Percentiles rank a stretch among this genome's conserved stretches.
These are phyloP conservation scores for Bos javanicus DNA, from an alignment of 2,113 vertebrate genomes.

Conservation along the genomic window DNA sequence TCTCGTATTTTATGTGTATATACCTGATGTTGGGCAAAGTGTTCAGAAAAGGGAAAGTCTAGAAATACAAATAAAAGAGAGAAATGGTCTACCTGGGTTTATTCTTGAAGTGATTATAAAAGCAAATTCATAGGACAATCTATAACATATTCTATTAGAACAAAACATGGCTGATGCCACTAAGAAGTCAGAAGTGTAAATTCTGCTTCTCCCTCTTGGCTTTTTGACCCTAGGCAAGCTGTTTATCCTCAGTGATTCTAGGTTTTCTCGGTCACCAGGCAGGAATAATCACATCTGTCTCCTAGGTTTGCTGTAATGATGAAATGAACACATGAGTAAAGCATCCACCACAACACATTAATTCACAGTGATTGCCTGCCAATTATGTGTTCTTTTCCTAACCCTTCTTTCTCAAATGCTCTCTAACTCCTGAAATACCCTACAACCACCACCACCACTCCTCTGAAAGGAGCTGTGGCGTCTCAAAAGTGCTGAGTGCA, in stretches of 20 bases:
- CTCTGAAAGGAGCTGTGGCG: neutral
- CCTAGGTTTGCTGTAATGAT: neutral
- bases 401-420: neutral
- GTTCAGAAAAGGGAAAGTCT: neutral
- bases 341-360: neutral
- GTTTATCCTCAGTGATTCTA: neutral
- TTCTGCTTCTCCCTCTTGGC: neutral
- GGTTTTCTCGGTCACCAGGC: neutral
- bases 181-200: neutral
- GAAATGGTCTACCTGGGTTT: neutral
- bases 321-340: neutral
- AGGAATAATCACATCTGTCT: neutral
- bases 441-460: neutral
- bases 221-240: neutral
- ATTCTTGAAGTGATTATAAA: neutral
- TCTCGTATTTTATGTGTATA: neutral
- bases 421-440: neutral
- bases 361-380: neutral
- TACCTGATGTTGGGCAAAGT: neutral
- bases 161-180: neutral
- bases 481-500: neutral
- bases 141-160: neutral
- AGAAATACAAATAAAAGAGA: neutral
- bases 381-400: neutral
- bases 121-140: neutral